Evolutionary conservation across 1,140 invertebrate species (phyloP).

Genomic region (Ips nitidus): DNA sequence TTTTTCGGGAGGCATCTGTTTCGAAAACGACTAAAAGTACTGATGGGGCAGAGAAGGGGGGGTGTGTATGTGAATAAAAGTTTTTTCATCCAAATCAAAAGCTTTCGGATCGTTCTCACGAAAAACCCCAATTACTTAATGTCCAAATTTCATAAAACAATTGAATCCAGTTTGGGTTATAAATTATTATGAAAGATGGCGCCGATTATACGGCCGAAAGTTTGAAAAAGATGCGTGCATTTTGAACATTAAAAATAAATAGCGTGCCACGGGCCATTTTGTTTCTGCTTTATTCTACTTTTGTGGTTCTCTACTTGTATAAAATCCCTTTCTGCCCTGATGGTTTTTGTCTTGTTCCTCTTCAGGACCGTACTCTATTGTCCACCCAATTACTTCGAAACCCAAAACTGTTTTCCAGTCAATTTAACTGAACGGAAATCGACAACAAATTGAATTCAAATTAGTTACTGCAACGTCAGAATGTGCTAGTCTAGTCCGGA

Average conservation of each 20-base stretch:
- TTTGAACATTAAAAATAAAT: constrained; percentile 36
- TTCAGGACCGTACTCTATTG: constrained; percentile 16
- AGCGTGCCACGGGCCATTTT: constrained; percentile 34
- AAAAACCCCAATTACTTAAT: constrained; percentile 38
- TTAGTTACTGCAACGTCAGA: neutral
- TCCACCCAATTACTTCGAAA: neutral
- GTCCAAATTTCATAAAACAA: constrained; percentile 40
- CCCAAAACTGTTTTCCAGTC: no score
- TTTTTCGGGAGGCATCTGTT: neutral
- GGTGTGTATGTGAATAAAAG: no score
- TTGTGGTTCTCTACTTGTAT: constrained; percentile 27
- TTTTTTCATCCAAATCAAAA: no score
- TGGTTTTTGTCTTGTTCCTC: constrained; percentile 26
- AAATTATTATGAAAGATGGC: constrained; percentile 38
- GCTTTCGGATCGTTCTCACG: constrained; percentile 11
- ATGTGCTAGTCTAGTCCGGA: neutral
- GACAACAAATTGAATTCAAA: neutral
- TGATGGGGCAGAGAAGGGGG: no score
- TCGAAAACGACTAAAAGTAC: neutral
- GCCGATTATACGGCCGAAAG: constrained; percentile 30
- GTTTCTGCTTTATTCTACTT: constrained; percentile 33
- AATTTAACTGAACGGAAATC: neutral
- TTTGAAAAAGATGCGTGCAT: constrained; percentile 38
- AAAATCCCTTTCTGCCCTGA: constrained; percentile 30
- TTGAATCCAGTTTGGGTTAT: constrained; percentile 24